phyloP scores from a whole-genome alignment of 2,888 invertebrate genomes.

The Microplitis deprimator region DNA sequence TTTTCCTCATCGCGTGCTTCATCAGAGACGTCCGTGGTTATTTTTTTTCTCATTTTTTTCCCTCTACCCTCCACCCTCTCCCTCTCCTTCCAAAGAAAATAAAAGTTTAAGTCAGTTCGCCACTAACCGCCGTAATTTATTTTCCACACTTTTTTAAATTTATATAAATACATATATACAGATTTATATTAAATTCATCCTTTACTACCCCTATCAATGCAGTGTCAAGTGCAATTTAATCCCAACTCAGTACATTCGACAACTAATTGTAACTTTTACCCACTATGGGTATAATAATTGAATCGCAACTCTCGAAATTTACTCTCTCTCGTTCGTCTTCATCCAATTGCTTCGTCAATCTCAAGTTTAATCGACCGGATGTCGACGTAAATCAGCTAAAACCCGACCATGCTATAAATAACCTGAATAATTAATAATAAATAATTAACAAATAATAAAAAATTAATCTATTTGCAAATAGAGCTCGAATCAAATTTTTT shows the following conservation, averaged over 20 bases:
- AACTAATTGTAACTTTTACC: slow-evolving; percentile 8
- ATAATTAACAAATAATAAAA: neutral
- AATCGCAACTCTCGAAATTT: slow-evolving; percentile 18
- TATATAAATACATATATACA: too few species aligned
- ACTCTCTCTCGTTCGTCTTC: slow-evolving; percentile 19
- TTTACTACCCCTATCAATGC: neutral
- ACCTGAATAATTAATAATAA: neutral
- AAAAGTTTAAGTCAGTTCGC: neutral
- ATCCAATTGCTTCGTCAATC: slow-evolving; percentile 48
- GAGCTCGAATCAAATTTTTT: too few species aligned
- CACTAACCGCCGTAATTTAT: neutral
- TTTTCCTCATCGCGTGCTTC: slow-evolving; percentile 12
- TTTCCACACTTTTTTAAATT: neutral
- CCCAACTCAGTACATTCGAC: neutral
- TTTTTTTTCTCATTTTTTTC: neutral
- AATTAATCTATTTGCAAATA: too few species aligned
- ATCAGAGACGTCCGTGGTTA: neutral
- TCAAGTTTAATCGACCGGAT: slow-evolving; percentile 46
- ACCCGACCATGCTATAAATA: slow-evolving; percentile 12
- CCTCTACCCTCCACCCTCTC: neutral
- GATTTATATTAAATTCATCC: too few species aligned
- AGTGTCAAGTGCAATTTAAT: slow-evolving; percentile 11
- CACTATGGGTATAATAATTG: neutral
- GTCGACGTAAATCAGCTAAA: slow-evolving; percentile 19
- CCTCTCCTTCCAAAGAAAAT: neutral